Base-by-base conservation (phyloP, 2,113 vertebrate species). In the Alectura lathami region DNA sequence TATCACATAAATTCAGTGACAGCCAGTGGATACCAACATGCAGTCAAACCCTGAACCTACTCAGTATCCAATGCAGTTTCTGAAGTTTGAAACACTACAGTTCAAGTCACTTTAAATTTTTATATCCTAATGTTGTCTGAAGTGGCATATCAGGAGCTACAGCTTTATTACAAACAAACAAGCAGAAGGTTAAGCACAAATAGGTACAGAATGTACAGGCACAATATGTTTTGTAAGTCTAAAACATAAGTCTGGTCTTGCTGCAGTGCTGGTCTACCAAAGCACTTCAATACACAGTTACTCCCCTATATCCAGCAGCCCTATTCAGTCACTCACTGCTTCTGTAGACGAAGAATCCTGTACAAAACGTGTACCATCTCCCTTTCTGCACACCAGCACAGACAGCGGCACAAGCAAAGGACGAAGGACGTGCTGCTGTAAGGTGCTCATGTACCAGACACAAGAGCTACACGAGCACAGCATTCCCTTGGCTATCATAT, bases 381-480 rank as follows among this genome's bases (percentile, higher is more conserved):
- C 36, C 57, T 57, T 75, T 42, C 77, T n/a, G 27, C 36, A 67
- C 62, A 45, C 12, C 57, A 90, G 45, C 24, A 51, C 26, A 34
- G 42, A 13, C 29, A 8, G 18, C 11, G 17, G 26, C 66, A 45
- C 29, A 57, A 62, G 8, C 0, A 0, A 51, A 47, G 22, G 18
- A 42, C 4, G 9, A 51, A 42, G n/a, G 26, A 36, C 4, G 6
- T 1, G 9, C 51, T 1, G 2, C 53, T 82, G 1, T 18, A 45
- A 72, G 34, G 54, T 45, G 15, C 32, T 34, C 1, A 0, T 64
- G 27, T 67, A 67, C 24, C 42, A 73, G 53, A 8, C 29, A 36
- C 9, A 1, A 9, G 5, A 47, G 47, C 42, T 45, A 21, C 1
- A 1, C 2, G 1, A 50, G 36, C 9, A 21, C 0, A 40, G 27